These are phyloP conservation scores for Xanthia togata DNA, from an alignment of 2,888 invertebrate species.

Conservation along the genomic window DNA sequence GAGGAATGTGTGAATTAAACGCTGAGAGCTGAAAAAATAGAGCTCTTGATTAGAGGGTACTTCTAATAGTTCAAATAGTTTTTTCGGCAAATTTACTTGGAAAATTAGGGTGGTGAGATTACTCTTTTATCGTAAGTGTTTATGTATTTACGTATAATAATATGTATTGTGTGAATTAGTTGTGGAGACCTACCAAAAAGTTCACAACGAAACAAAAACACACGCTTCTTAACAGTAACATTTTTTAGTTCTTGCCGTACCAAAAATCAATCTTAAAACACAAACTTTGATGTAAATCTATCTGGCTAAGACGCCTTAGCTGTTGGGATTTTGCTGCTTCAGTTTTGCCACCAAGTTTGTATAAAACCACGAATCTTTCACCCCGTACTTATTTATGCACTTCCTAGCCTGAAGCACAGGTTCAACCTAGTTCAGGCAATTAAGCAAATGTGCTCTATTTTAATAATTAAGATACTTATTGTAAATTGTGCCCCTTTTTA, in stretches of 20 bases:
- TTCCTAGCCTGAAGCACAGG: no score
- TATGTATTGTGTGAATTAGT: not conserved
- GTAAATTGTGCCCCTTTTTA: no score
- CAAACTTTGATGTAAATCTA: not conserved
- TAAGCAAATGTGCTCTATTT: no score
- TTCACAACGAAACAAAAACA: not conserved
- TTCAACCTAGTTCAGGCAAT: no score
- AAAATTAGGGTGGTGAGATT: not conserved
- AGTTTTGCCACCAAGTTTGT: not conserved
- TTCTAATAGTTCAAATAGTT: not conserved
- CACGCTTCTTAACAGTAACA: not conserved
- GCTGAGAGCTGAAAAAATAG: slow-evolving; percentile 47
- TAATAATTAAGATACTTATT: no score
- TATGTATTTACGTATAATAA: no score
- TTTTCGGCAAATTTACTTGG: slow-evolving; percentile 19
- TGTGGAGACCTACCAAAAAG: not conserved
- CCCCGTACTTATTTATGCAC: no score
- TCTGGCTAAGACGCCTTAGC: not conserved
- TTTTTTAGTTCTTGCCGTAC: not conserved
- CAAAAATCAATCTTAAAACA: not conserved
- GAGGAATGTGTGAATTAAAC: slow-evolving; percentile 47
- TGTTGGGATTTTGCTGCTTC: not conserved
- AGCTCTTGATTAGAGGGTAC: slow-evolving; percentile 17
- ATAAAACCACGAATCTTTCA: not conserved
- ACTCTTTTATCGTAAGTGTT: not conserved